Conservation (phyloP, 2,797 vertebrate species). For the Enteromius mattozi region DNA sequence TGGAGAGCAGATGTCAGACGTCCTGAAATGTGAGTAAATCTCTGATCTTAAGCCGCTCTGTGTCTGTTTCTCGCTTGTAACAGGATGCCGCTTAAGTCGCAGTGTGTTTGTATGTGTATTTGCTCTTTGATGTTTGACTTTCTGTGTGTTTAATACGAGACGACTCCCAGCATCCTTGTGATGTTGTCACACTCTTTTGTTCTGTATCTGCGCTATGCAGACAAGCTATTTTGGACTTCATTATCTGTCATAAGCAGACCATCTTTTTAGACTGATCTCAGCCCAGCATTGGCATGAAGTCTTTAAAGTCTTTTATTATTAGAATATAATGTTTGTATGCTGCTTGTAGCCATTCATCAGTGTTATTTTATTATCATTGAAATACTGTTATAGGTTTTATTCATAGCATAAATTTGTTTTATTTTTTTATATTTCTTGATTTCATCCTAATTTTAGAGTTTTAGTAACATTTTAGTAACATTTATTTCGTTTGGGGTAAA, state of each 20-base stretch:
- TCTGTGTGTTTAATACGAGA: conserved; percentile 23
- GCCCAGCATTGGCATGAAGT: background rate
- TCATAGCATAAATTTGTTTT: background rate
- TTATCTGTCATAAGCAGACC: conserved; percentile 23
- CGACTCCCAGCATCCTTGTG: conserved; percentile 13
- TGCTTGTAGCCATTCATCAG: no score
- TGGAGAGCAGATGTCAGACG: conserved; percentile 42
- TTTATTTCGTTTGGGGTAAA: background rate
- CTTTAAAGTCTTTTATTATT: conserved; percentile 15
- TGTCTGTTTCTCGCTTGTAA: conserved; percentile 24
- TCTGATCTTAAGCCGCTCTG: conserved; percentile 49
- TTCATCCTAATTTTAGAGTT: background rate
- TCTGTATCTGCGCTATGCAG: background rate
- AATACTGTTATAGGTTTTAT: background rate
- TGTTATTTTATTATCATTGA: no score
- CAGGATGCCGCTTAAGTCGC: conserved; percentile 3
- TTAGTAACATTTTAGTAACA: background rate
- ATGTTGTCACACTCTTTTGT: conserved; percentile 5
- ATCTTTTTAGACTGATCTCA: background rate
- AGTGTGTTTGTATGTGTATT: conserved; percentile 42
- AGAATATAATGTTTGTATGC: background rate
- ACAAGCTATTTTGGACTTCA: conserved; percentile 12
- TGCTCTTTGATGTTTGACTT: conserved; percentile 47
- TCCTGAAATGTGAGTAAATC: conserved; percentile 54
- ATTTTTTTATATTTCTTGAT: background rate